Evolutionary conservation across 2,113 vertebrate genomes (phyloP), one percentile per base, ranked within the genome.

Genomic region (Lipophrys pholis): DNA sequence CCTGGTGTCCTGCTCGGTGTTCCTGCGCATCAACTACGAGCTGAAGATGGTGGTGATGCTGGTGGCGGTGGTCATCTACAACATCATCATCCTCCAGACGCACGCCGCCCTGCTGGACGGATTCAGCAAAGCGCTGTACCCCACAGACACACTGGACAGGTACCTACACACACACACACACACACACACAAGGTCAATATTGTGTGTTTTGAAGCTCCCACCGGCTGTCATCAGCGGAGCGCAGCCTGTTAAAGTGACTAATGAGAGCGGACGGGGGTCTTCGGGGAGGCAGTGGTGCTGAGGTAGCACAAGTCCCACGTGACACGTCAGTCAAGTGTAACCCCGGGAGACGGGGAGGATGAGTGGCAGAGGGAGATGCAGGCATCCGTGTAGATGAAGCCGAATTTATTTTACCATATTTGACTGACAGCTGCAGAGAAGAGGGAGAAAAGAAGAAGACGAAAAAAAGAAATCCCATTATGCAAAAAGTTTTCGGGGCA

Each of bases 41-140:
- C 88, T 99, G 89, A 99, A 99, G 90, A 97, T 99, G 97, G 67
- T 97, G 78, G 96, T 98, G 88, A 99, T 99, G 98, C 87, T 96
- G 82, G 92, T 93, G 51, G 97, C 97, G 1, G 66, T 99, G 71
- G 95, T 97, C 90, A 93, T 90, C 72, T 99, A 99, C 93, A 98
- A 97, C 83, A 89, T 95, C 86, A 95, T 99, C 87, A 95, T 99
- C 67, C 95, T 99, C 4, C 96, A 99, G 89, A 99, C 95, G 5
- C 96, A 98, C 1, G 94, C 96, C 56, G 79, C 92, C 6, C 85
- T 97, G 56, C 94, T 99, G 82, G 97, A 98, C 30, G 91, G 92
- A 35, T 99, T 98, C 85, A 99, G 94, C 93, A 95, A 93, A 78
- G 94, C 94, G 36, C 91, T 95, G 30, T 96, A 98, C 38, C 84